Evolutionary conservation across 2,888 invertebrate species (phyloP), one percentile per base, ranked within the genome.

Genomic region (Xestia sexstrigata): DNA sequence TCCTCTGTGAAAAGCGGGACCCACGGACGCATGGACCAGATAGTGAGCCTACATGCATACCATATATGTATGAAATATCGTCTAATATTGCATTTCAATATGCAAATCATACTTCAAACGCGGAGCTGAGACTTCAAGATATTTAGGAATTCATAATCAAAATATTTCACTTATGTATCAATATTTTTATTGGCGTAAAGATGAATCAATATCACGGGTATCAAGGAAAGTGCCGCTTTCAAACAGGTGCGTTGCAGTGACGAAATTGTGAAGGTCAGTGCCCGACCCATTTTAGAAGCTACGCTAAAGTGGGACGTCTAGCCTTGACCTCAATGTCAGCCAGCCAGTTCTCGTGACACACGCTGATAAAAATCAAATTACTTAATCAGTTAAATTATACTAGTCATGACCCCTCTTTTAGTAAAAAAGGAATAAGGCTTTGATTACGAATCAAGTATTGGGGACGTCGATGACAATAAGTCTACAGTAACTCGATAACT

Each of bases 1-100:
- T 89, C 88, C 87, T 89, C 89, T 92, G 90, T 90, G 92, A 93
- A 91, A 90, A 89, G 84, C 88, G 88, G 88, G 85, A 77, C 88
- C 78, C 82, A 83, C 81, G 84, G 78, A 80, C 70, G 67, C 45
- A 63, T 74, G 66, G 45, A 68, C 84, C 82, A 83, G 89, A 90
- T 89, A 86, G 83, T 76, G 70, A 52, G 69, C 76, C 76, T 65
- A 70, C 72, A 76, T 60, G 67, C 67, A 78, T 55, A 60, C 63
- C 69, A 70, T 77, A 69, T 66, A 60, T 74, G 45, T 70, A 67
- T 30, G 6, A 45, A 82, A 26, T 66, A 39, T 35, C 26, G 2
- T 35, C 26, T 26, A 35, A 42, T 23, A 75, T 62, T 42, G 4
- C n/a, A n/a, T 58, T 52, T 30, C 42, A 58, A 26, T 58, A 49